Conservation (phyloP, 2,888 invertebrate genomes). For the Lissocephala sabroskyi region DNA sequence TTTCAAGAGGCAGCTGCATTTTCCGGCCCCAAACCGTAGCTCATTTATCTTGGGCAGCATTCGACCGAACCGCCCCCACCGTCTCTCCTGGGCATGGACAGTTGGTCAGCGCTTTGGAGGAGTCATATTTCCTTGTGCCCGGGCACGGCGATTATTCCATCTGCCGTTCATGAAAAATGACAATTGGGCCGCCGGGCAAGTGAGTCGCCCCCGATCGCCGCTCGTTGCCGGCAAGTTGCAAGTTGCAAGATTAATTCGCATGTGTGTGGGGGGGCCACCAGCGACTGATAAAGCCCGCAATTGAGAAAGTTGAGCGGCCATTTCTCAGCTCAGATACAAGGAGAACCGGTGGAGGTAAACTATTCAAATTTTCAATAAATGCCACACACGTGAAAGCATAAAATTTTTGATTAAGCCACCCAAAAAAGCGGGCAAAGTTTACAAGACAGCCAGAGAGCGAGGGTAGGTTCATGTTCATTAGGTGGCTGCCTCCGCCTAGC, state of each 20-base stretch:
- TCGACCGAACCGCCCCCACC: neutral
- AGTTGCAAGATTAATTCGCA: neutral
- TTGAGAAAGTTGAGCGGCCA: too few species aligned
- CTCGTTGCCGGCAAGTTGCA: neutral
- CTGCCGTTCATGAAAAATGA: constrained; percentile 22
- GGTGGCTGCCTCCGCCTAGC: constrained; percentile 19
- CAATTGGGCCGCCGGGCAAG: too few species aligned
- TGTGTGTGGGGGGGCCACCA: too few species aligned
- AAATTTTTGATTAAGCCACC: constrained; percentile 52
- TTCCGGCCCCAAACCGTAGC: constrained; percentile 9
- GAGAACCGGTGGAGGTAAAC: too few species aligned
- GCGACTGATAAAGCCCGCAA: too few species aligned
- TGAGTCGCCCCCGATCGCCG: too few species aligned
- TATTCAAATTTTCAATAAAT: constrained; percentile 57
- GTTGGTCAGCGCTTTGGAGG: constrained; percentile 26
- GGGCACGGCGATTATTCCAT: constrained; percentile 17
- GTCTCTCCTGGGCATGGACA: constrained; percentile 2
- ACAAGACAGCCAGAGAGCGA: neutral
- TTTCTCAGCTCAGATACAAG: too few species aligned
- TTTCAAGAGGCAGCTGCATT: neutral
- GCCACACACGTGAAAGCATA: constrained; percentile 48
- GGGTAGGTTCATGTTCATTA: constrained; percentile 37
- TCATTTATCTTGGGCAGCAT: constrained; percentile 33
- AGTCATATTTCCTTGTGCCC: constrained; percentile 16
- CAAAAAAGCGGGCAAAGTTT: constrained; percentile 2